Percentiles rank a stretch among this genome's conserved stretches.
These are phyloP conservation scores for Ornithoptera priamus DNA, from an alignment of 2,888 invertebrate genomes.

Conservation along the genomic window DNA sequence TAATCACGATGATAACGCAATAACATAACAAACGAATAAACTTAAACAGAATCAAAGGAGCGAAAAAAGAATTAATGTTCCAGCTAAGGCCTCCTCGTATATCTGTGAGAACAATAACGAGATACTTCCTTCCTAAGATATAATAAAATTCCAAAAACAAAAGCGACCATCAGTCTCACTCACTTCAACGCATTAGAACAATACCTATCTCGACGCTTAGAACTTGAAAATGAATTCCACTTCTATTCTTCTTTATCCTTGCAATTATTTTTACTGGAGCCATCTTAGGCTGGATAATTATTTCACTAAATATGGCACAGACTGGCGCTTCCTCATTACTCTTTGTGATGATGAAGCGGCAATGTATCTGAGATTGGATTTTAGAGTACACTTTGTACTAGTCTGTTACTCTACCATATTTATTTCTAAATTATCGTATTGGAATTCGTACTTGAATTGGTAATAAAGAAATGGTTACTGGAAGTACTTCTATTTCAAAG, in stretches of 20 bases:
- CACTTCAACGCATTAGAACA: slow-evolving; percentile 28
- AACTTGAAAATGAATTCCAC: slow-evolving; percentile 25
- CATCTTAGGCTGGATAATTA: slow-evolving; percentile 9
- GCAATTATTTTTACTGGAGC: slow-evolving; percentile 21
- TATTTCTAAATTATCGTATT: too few relatives aligned
- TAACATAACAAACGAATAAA: slow-evolving; percentile 15
- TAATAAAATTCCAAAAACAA: slow-evolving; percentile 29
- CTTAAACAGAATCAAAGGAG: slow-evolving; percentile 8
- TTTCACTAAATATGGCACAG: slow-evolving; percentile 4
- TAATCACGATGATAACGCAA: slow-evolving; percentile 9
- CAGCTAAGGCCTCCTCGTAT: slow-evolving; percentile 9
- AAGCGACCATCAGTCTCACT: slow-evolving; percentile 27
- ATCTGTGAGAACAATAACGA: slow-evolving; percentile 21
- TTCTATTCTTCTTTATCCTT: slow-evolving; percentile 25
- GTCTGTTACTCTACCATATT: too few relatives aligned
- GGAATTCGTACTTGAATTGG: too few relatives aligned
- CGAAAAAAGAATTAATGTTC: slow-evolving; percentile 16
- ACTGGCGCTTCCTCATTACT: neutral
- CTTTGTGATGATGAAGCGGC: neutral
- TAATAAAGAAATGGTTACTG: too few relatives aligned
- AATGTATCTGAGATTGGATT: neutral
- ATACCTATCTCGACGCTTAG: slow-evolving; percentile 26
- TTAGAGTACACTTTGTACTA: too few relatives aligned
- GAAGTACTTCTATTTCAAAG: too few relatives aligned
- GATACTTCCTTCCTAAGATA: slow-evolving; percentile 22